Conservation (phyloP, 2,797 vertebrate genomes). For the Pelobates cultripes region DNA sequence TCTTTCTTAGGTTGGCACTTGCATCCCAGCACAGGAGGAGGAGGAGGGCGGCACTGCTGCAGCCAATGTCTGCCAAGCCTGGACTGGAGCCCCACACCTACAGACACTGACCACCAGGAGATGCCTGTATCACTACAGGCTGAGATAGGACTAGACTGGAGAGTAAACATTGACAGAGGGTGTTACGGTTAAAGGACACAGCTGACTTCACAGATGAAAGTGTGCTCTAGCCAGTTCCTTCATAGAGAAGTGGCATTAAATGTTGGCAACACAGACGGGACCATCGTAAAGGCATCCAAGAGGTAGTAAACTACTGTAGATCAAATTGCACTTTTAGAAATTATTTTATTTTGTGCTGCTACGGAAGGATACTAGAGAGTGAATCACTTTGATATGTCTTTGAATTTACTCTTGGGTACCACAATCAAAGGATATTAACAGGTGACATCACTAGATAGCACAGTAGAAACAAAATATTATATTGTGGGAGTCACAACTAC, state of each 20-base stretch:
- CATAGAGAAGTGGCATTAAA: not conserved
- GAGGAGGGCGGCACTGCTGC: constrained; percentile 31
- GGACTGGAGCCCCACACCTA: constrained; percentile 19
- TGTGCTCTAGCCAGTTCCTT: not conserved
- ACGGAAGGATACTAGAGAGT: not conserved
- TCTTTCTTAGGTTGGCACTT: constrained; percentile 43
- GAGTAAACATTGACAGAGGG: constrained; percentile 13
- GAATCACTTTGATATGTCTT: no score
- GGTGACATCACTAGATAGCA: not conserved
- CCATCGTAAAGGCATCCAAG: not conserved
- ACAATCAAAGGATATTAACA: not conserved
- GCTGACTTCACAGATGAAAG: constrained; percentile 20
- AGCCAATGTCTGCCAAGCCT: constrained; percentile 29
- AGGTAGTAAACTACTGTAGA: not conserved
- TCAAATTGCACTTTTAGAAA: not conserved
- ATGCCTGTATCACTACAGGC: constrained; percentile 37
- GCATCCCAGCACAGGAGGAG: constrained; percentile 19
- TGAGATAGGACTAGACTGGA: constrained; percentile 32
- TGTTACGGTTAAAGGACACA: constrained; percentile 1
- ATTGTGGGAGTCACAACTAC: not conserved
- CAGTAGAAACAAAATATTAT: not conserved
- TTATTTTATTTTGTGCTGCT: not conserved
- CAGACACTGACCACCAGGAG: constrained; percentile 26
- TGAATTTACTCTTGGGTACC: not conserved
- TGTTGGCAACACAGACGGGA: not conserved